Base-by-base conservation (phyloP, 2,888 invertebrate genomes). In the Ormyrus pomaceus region DNA sequence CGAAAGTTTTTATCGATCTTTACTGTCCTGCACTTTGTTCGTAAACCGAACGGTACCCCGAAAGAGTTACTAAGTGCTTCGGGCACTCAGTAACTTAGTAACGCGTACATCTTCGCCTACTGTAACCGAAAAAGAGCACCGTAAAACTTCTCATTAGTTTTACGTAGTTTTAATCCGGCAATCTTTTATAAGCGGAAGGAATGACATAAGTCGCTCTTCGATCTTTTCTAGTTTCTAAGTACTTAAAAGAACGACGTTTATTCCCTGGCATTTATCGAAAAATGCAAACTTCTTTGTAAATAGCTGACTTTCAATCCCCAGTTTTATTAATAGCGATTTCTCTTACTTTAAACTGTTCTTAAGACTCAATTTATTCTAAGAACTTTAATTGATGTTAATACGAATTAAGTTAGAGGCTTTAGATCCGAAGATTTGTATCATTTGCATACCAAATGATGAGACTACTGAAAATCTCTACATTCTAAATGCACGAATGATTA, bases 71-170 rank as follows among this genome's bases (percentile, higher is more conserved):
- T 76, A 80, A 80, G 76, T 77, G 72, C 76, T 48, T 13, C 10
- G 34, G 53, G 80, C 72, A 72, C 80, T 80, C 66, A 80, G 76
- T 77, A 68, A 80, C 72, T 68, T 76, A 56, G 51, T 77, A 80
- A 80, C 68, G 13, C 72, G 50, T 76, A 76, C 56, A 80, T 48
- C 51, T 62, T n/a, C 46, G 8, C n/a, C 11, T 4, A 51, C 46
- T 58, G 48, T 50, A 59, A 64, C 34, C 10, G 48, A 75, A 74
- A 74, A 64, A 13, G n/a, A 79, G 69, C 69, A 53, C 46, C 46
- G 1, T 6, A 56, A 34, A 79, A 66, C 13, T 70, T 79, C 46
- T 70, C 51, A 45, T 69, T 75, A 55, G 53, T 74, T 73, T 56
- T 62, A 56, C 56, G 73, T 13, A 73, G 10, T 73, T 74, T 69